Percentiles rank a stretch among this genome's conserved stretches.
phyloP scores from a whole-genome alignment of 2,797 vertebrate species.

The Megaceryle alcyon region DNA sequence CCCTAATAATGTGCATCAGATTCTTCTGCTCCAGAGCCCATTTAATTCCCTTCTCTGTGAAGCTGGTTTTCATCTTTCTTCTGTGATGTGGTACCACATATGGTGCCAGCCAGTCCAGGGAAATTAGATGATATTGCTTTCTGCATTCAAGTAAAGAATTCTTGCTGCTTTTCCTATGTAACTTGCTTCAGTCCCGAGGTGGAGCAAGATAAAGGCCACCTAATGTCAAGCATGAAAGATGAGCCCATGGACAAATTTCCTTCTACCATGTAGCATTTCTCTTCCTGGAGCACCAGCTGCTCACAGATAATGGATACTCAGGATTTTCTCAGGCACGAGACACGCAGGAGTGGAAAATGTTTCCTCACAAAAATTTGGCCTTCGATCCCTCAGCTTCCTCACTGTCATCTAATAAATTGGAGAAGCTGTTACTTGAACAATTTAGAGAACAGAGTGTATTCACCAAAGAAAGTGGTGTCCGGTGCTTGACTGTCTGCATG shows the following conservation, averaged over 20 bases:
- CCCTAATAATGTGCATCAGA: conserved; percentile 45
- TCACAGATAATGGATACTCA: conserved; percentile 74
- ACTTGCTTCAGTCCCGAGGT: not conserved
- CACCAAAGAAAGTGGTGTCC: conserved; percentile 79
- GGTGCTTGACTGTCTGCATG: conserved; percentile 70
- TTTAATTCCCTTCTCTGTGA: conserved; percentile 49
- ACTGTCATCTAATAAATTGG: conserved; percentile 43
- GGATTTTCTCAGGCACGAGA: conserved; percentile 78
- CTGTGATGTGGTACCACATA: conserved; percentile 2
- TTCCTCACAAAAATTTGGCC: conserved; percentile 66
- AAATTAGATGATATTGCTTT: conserved; percentile 35
- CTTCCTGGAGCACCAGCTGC: conserved; percentile 68
- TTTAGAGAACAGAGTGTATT: conserved; percentile 72
- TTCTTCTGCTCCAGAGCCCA: conserved; percentile 38
- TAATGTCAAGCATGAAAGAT: conserved; percentile 29
- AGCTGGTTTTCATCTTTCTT: conserved; percentile 60
- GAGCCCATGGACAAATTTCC: conserved; percentile 19
- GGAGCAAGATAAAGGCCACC: conserved; percentile 6
- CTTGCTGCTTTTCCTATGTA: conserved; percentile 36
- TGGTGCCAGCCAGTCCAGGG: conserved; percentile 33
- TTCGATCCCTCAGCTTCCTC: conserved; percentile 63
- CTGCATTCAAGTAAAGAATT: conserved; percentile 52
- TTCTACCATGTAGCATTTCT: conserved; percentile 40
- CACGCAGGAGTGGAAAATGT: conserved; percentile 66
- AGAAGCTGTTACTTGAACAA: conserved; percentile 76